phyloP scores from a whole-genome alignment of 2,888 invertebrate species.

The Nasonia oneida region DNA sequence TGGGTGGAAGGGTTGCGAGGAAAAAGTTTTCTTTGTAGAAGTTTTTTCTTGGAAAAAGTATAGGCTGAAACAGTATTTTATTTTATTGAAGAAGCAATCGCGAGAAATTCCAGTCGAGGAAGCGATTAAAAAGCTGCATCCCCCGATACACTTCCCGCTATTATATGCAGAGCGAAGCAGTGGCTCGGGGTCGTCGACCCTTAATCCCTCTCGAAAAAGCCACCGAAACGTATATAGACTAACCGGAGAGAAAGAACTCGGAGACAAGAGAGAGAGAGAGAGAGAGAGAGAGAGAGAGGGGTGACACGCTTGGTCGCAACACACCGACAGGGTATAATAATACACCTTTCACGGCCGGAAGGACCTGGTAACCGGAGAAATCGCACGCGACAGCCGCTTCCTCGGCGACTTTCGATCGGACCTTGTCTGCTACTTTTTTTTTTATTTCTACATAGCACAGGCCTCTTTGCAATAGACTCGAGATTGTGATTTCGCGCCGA shows the following conservation, averaged over 20 bases:
- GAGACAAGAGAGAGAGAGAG: not conserved
- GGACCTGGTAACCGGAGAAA: slow-evolving; percentile 44
- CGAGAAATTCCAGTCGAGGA: not conserved
- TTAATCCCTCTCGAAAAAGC: not conserved
- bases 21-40: not conserved
- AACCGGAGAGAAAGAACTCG: not conserved
- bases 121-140: not conserved
- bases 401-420: not conserved
- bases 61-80: too few relatives aligned
- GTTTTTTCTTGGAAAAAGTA: not conserved
- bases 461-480: not conserved
- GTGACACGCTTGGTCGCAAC: not conserved
- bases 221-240: not conserved
- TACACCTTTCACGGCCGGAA: not conserved
- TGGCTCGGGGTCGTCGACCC: not conserved
- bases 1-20: not conserved
- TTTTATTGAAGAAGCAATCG: too few relatives aligned
- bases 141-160: not conserved
- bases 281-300: not conserved
- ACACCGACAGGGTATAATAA: not conserved
- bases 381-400: not conserved
- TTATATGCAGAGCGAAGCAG: not conserved
- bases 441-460: not conserved
- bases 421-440: not conserved
- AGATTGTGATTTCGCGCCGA: not conserved